Evolutionary conservation across 1,140 invertebrate genomes (phyloP), one percentile per base, ranked within the genome.

Genomic region (Drosophila fuyamai): DNA sequence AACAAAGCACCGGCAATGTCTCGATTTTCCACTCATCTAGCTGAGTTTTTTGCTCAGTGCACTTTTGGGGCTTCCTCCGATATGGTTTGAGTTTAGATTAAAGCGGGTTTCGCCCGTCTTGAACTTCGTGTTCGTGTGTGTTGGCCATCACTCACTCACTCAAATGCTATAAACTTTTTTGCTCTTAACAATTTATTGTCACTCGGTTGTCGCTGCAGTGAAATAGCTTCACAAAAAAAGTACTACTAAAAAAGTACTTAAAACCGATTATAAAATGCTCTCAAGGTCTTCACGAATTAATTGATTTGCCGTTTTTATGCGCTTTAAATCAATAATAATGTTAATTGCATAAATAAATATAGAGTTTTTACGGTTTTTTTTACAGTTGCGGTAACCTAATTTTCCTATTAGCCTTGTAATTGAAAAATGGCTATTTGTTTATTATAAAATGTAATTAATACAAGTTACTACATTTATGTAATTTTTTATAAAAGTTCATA

Each of bases 151-250:
- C 65, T 82, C 76, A 82, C 76, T 88, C 83, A 86, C 83, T 88
- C 83, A 68, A 86, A 82, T 79, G 79, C 53, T 79, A 74, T 79
- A 83, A 88, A 88, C 79, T 86, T 88, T 76, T 86, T 82, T 82
- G 75, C 83, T 82, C 79, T 88, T 83, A 88, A 88, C 83, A 86
- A 86, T 86, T 86, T 86, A 86, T 86, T 86, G 83, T 86, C 83
- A 86, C 84, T 83, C 83, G 61, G 43, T 48, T 72, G 56, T 36
- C 16, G 74, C 16, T 27, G 18, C 40, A 27, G 13, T 54, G 27
- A 35, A 32, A 46, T n/a, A 43, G 23, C 10, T 18, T 14, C 10
- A 13, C 29, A 32, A 6, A 48, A 48, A 62, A 48, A 2, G 13
- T 5, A 23, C 12, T 27, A 23, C 13, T 18, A 44, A 57, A 44